Conservation (phyloP, 2,113 vertebrate genomes). For the Romanogobio albipinnatus region DNA sequence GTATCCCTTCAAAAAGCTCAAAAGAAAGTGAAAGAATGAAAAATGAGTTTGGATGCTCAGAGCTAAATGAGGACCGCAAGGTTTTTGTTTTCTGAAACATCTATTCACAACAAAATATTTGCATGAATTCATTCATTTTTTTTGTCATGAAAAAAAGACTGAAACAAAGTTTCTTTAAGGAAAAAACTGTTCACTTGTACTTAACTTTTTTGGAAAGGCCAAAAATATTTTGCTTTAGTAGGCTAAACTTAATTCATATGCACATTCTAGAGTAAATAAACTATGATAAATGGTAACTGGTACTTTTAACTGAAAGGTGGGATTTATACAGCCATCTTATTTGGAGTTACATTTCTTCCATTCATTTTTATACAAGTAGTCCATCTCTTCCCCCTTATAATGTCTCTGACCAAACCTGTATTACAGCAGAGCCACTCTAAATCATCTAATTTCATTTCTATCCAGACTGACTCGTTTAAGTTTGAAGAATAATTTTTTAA, state of each 20-base stretch:
- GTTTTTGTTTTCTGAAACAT: neutral
- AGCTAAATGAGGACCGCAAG: neutral
- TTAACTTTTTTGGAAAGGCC: neutral
- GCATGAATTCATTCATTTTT: neutral
- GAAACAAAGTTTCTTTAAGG: neutral
- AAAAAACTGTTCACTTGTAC: neutral
- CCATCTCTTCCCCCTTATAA: neutral
- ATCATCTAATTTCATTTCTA: constrained; percentile 1
- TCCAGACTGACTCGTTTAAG: neutral
- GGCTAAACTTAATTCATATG: neutral
- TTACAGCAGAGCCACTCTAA: constrained; percentile 6
- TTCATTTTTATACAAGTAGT: neutral
- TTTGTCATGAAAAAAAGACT: neutral
- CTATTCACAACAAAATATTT: neutral
- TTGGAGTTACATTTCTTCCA: neutral
- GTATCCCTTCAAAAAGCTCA: neutral
- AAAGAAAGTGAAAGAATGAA: neutral
- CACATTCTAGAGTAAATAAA: neutral
- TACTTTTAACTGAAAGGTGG: neutral
- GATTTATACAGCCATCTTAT: neutral
- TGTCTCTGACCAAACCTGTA: neutral
- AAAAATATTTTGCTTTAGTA: neutral
- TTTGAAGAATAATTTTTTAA: constrained; percentile 20
- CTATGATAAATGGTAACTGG: neutral
- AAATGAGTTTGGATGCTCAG: neutral